phyloP scores from a whole-genome alignment of 2,888 invertebrate genomes.

The Phrixothrix hirtus region DNA sequence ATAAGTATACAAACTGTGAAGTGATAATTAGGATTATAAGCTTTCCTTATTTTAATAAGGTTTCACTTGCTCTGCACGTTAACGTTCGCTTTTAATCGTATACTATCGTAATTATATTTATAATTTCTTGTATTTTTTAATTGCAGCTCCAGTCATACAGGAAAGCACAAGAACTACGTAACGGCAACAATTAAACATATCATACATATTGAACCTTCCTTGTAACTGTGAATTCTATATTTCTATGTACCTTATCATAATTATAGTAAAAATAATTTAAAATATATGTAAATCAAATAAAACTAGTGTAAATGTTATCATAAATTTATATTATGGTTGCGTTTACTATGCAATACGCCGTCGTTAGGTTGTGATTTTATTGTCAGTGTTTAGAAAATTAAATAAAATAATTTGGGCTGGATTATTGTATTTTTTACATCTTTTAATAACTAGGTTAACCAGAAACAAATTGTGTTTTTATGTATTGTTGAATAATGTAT shows the following conservation, averaged over 20 bases:
- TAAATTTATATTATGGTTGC: constrained; percentile 34
- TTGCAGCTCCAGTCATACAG: constrained; percentile 49
- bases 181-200: constrained; percentile 37
- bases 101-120: not conserved
- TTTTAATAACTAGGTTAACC: not conserved
- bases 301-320: constrained; percentile 33
- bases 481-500: too few species aligned
- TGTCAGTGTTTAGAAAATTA: constrained; percentile 34
- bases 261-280: constrained; percentile 24
- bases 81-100: not conserved
- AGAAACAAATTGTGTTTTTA: too few species aligned
- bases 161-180: constrained; percentile 43
- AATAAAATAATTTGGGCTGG: constrained; percentile 40
- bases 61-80: too few species aligned
- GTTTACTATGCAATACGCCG: constrained; percentile 35
- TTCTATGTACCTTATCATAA: constrained; percentile 29
- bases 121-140: constrained; percentile 2
- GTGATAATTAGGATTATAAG: too few species aligned
- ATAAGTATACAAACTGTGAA: too few species aligned
- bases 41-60: too few species aligned
- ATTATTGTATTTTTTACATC: constrained; percentile 10
- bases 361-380: constrained; percentile 41
- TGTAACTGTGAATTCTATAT: constrained; percentile 32
- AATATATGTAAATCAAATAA: constrained; percentile 27
- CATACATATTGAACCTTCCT: constrained; percentile 19